Base-by-base conservation (phyloP, 2,113 vertebrate genomes). In the Tinamus guttatus region DNA sequence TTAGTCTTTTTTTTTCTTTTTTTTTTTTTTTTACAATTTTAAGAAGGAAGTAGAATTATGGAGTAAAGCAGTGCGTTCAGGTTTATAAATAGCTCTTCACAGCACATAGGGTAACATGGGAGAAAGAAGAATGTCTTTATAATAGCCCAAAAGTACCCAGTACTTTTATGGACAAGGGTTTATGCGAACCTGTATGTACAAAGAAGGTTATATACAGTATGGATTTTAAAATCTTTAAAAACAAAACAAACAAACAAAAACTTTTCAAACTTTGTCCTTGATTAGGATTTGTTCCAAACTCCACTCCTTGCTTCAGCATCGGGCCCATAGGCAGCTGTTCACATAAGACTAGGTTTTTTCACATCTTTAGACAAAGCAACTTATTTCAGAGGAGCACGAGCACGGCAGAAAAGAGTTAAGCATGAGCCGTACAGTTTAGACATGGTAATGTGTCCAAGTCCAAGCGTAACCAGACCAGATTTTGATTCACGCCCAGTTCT, bases 401-500 rank as follows among this genome's bases (percentile, higher is more conserved):
- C 1, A 0, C 28, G 70, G 41, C 71, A 81, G 54, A 85, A 71
- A 56, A 47, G 11, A 25, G 69, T 75, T 56, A 85, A 88, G 47
- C 25, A 43, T 38, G 28, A 88, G 58, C 30, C 68, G 22, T 64
- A 25, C 47, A 58, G 52, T 73, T 89, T 59, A 79, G 52, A 45
- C 85, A 71, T 95, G 52, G 69, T 75, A 83, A 54, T 65, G 62
- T 90, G 63, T 86, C 85, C 62, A 77, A 70, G 34, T 75, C 80
- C 85, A 94, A 64, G 28, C 13, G 25, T 85, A 90, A 91, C 90
- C 76, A 54, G 73, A 90, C 71, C 85, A 88, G 87, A 69, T 91
- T 96, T 96, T 95, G 75, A 83, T 91, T 90, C 85, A 70, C 3
- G 2, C 93, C 68, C 90, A 54, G 38, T 91, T 83, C 76, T 93